Evolutionary conservation across 2,113 vertebrate genomes (phyloP), one percentile per base, ranked within the genome.

Genomic region (Pampusana beccarii): DNA sequence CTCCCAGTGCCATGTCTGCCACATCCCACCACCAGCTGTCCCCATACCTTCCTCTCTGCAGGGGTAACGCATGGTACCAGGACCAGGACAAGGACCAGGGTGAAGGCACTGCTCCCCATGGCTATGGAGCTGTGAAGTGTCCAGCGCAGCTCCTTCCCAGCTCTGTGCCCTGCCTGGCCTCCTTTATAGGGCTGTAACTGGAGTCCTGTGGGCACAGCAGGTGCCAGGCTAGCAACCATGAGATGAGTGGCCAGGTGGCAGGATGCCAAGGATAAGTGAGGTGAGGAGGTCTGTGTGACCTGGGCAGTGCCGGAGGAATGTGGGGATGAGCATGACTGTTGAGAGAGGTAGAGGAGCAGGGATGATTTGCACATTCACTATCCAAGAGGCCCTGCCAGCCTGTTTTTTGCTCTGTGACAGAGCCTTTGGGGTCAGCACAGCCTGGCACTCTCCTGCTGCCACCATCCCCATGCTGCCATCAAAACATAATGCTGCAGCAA

Each of bases 81-180:
- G 40, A 51, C 46, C n/a, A 94, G 31, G 48, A 25, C 0, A 0
- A 96, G 38, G 0, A 61, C 13, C 54, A 80, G 29, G 73, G 40
- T 4, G 6, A 79, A 60, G 14, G 5, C 9, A 19, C 11, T 1
- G 28, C 57, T 89, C 18, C 21, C 29, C 95, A 94, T 92, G 64
- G 46, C 51, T 1, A 1, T 5, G 5, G 50, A 26, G 26, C 34
- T 86, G 54, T 6, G 3, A 20, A 42, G 25, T 2, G 0, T 7
- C 5, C 4, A 0, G 16, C 23, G 34, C 34, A 0, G 44, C 23
- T 71, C 20, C 13, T 33, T 11, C 15, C 19, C 5, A 2, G 26
- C 14, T 20, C 67, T 4, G 10, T 2, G 5, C 28, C 23, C 38
- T 0, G 0, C 20, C 38, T 0, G 0, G 12, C 6, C 7, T 16